These are phyloP conservation scores for Lithophane socia DNA, from an alignment of 2,888 invertebrate genomes.

Conservation along the genomic window DNA sequence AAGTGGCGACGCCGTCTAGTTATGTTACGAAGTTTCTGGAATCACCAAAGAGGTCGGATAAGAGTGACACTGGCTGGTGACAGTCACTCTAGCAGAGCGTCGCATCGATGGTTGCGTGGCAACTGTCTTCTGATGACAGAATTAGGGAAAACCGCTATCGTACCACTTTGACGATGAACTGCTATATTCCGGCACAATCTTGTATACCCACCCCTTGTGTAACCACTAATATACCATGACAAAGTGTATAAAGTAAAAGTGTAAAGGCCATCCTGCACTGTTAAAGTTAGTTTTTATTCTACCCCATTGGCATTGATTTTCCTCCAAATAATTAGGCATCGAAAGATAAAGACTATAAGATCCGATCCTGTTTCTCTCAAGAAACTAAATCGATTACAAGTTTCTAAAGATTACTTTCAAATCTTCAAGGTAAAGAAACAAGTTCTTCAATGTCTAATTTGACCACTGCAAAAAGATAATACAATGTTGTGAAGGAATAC, in stretches of 20 bases:
- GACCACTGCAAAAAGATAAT: conserved; percentile 40
- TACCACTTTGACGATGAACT: neutral
- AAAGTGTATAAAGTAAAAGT: too few species aligned
- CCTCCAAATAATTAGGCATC: neutral
- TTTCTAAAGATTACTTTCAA: neutral
- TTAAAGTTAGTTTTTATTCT: neutral
- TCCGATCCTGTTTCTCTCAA: neutral
- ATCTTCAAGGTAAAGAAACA: neutral
- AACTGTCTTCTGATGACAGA: too few species aligned
- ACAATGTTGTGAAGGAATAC: conserved; percentile 33
- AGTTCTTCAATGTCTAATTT: conserved; percentile 1
- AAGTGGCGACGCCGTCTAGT: neutral
- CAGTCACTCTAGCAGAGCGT: neutral
- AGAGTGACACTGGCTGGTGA: neutral
- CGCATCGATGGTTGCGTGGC: neutral
- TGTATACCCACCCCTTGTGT: too few species aligned
- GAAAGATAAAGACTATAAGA: too few species aligned
- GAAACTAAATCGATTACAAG: neutral
- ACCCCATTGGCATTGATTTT: neutral
- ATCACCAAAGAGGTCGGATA: too few species aligned
- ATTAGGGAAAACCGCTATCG: neutral
- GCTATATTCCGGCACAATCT: neutral
- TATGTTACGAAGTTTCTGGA: too few species aligned
- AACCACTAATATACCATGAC: too few species aligned
- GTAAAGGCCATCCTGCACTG: neutral